Evolutionary conservation across 2,113 vertebrate genomes (phyloP), one percentile per base, ranked within the genome.

Genomic region (Perca schrenkii): DNA sequence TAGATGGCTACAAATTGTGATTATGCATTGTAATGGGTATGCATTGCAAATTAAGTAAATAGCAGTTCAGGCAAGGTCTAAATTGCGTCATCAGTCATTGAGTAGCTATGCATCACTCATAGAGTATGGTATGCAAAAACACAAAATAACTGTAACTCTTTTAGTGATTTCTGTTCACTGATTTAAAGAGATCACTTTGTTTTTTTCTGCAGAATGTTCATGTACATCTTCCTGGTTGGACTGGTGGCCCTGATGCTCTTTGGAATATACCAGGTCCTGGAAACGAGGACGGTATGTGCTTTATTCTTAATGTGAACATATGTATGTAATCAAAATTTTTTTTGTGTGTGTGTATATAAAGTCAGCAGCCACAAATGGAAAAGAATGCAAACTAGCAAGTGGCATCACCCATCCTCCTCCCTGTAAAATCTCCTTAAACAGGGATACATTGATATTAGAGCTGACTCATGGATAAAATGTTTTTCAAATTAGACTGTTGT

Each of bases 221-320:
- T 96, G 95, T 96, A 96, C 77, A 77, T 96, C 69, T 96, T 96
- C 91, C 90, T 96, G 31, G 56, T 25, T 15, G 95, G 95, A 61
- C 88, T 96, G 86, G 87, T 95, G 40, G 53, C 16, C 8, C 88
- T 96, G 82, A 63, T 93, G 85, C 47, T 94, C 58, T 95, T 96
- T 31, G 93, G 84, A 8, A 49, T 95, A 63, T 95, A 95, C 89
- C 95, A 96, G 83, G 86, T 95, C 43, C 90, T 96, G 87, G 95
- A 96, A 71, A 64, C 92, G 0, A 90, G 95, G 79, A 96, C 92
- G 86, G 95, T 96, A 87, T 12, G 95, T 74, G 52, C 66, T 47
- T 6, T 43, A 28, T 65, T 71, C 36, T 49, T 50, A 8, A 28
- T 21, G 13, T 72, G 34, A 21, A 2, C 7, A 58, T 28, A 15